Evolutionary conservation across 2,113 vertebrate species (phyloP).

Genomic region (Gymnobelideus leadbeateri): DNA sequence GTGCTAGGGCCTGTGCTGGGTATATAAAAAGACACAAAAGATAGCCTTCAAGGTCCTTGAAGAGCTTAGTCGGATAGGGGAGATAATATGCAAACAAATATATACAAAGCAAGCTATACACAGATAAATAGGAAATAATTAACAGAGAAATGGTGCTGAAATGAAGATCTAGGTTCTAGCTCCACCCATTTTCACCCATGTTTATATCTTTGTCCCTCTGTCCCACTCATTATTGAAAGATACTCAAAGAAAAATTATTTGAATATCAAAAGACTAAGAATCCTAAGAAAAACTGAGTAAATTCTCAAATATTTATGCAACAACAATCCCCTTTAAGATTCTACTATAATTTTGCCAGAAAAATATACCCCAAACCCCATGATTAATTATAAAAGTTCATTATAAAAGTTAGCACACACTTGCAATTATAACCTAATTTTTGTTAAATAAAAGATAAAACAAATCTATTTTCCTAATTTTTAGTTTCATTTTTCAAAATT

Average conservation of each 20-base stretch:
- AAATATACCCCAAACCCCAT: neutral
- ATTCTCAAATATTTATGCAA: neutral
- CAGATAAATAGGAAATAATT: neutral
- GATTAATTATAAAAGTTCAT: neutral
- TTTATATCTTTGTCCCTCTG: neutral
- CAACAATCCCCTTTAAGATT: neutral
- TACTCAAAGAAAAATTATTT: neutral
- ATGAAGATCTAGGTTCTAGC: neutral
- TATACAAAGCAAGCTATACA: neutral
- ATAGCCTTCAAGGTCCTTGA: neutral
- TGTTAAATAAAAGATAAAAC: neutral
- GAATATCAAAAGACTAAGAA: neutral
- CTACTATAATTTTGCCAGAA: neutral
- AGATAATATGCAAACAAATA: neutral
- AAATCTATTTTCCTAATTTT: neutral
- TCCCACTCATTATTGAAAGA: neutral
- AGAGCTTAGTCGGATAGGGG: no score
- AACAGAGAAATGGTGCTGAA: neutral
- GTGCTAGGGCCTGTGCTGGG: neutral
- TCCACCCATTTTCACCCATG: neutral
- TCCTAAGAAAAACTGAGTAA: neutral
- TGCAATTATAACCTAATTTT: neutral
- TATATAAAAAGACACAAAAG: neutral
- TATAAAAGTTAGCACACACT: neutral
- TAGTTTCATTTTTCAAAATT: neutral